Evolutionary conservation across 2,797 vertebrate species (phyloP), one percentile per base, ranked within the genome.

Genomic region (Crocidura indochinensis): DNA sequence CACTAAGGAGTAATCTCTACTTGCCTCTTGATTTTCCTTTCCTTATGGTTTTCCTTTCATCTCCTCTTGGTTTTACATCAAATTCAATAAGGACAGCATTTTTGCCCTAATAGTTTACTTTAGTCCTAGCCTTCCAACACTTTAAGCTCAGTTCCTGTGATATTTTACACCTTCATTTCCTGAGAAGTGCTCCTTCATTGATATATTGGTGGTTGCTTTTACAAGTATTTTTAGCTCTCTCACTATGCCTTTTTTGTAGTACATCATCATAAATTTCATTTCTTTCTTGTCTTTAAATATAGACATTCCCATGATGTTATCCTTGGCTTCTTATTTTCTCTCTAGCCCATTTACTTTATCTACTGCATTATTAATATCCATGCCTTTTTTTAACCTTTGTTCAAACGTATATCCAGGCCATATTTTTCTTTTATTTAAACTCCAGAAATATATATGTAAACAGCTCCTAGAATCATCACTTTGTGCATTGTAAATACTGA

Each of bases 311-410:
- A 75, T 47, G 20, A 56, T 71, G 67, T 51, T 85, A 12, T 53
- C 60, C 10, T 60, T 10, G 7, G 44, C 65, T 74, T 87, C 24
- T 56, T 83, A 19, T 69, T 88, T 85, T 49, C 1, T 31, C 44
- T 56, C 22, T 8, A 20, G 65, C 10, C 87, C 94, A 64, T 95
- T 84, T 87, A 60, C 49, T 68, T 12, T 71, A 31, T 82, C 65
- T 78, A n/a, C 7, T 27, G 22, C 15, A 27, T 51, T 74, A 10
- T 71, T 9, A 44, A n/a, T 26, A 60, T 77, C 49, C 29, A 46
- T n/a, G 81, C 0, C 1, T 84, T 46, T 75, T 29, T n/a, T 9
- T 75, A 64, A 22, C 75, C 74, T 84, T 80, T 2, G 71, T 76
- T 26, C 56, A 80, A 65, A 65, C 83, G 51, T 12, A 80, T 75